Conservation (phyloP, 2,797 vertebrate genomes). For the Eulemur rubriventer region DNA sequence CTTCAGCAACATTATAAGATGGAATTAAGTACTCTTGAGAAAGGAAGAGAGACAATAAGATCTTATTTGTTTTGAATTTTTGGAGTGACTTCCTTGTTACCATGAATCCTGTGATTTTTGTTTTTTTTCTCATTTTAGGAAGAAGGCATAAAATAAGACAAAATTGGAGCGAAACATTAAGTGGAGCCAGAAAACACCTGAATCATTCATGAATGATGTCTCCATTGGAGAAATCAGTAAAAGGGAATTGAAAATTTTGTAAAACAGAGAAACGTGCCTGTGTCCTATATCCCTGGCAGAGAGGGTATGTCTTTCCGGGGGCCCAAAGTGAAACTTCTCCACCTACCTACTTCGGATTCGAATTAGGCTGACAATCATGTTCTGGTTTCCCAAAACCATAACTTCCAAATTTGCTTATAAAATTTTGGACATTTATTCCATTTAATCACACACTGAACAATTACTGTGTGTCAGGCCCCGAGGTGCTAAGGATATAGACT, state of each 20-base stretch:
- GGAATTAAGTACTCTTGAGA: slow-evolving; percentile 34
- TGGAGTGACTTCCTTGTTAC: not conserved
- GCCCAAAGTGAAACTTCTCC: not conserved
- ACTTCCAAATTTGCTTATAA: not conserved
- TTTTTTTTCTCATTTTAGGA: not conserved
- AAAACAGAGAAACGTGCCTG: not conserved
- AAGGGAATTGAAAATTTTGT: not conserved
- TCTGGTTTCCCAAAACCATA: not conserved
- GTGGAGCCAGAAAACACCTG: not conserved
- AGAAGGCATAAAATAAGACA: slow-evolving; percentile 16
- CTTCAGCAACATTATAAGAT: not conserved
- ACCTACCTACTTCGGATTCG: not conserved
- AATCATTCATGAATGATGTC: not conserved
- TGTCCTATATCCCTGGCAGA: not conserved
- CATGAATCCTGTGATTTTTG: not conserved
- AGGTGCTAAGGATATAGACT: not conserved
- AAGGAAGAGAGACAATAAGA: slow-evolving; percentile 38
- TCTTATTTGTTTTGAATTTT: slow-evolving; percentile 25
- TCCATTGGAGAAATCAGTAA: not conserved
- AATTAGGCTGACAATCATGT: not conserved
- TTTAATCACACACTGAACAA: not conserved
- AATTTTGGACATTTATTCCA: not conserved
- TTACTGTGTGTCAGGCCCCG: not conserved
- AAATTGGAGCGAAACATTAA: not conserved
- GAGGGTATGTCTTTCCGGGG: not conserved